Evolutionary conservation across 1,140 invertebrate species (phyloP), one percentile per base, ranked within the genome.

Genomic region (Trichonephila clavata): DNA sequence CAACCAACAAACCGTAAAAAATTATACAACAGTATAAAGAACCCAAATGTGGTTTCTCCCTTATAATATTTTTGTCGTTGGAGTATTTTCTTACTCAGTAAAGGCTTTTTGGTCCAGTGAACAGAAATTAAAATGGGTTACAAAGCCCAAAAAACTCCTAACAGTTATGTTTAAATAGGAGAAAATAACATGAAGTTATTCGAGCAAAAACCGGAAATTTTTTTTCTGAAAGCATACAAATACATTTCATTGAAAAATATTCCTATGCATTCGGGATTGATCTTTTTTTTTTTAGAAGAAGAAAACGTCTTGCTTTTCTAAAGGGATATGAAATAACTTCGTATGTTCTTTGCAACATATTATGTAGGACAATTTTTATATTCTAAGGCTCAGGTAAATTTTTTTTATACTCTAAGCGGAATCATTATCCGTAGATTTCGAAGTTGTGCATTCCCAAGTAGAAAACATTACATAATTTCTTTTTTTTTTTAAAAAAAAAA

Each of bases 161-260:
- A 63, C 61, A 63, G 61, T 63, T 63, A 63, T 63, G 61, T 63
- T 63, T 63, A 63, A 63, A 63, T 63, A 20, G 61, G 61, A 63
- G 61, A 63, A 63, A 63, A 63, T 63, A 63, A 63, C 61, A 63
- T 63, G 20, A 63, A 63, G 61, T 18, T 63, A 63, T 63, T 18
- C 61, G 61, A 18, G 61, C 61, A 63, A 18, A 63, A 63, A 61
- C 2, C 14, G 61, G n/a, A n/a, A n/a, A n/a, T n/a, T n/a, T n/a
- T n/a, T n/a, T n/a, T n/a, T n/a, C n/a, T n/a, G n/a, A 20, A 21
- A 63, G 61, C 61, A 63, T 18, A 21, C 18, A 63, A 63, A 63
- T 63, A 63, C 61, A 63, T 63, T 63, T 63, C 21, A 16, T 63
- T 20, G 61, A 21, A 63, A 63, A 20, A 63, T 63, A 21, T 63